A percentile compares a stretch with the other conserved stretches of the same genome.
These are phyloP conservation scores for Semicossyphus pulcher DNA, from an alignment of 2,113 vertebrate species.

Conservation along the genomic window DNA sequence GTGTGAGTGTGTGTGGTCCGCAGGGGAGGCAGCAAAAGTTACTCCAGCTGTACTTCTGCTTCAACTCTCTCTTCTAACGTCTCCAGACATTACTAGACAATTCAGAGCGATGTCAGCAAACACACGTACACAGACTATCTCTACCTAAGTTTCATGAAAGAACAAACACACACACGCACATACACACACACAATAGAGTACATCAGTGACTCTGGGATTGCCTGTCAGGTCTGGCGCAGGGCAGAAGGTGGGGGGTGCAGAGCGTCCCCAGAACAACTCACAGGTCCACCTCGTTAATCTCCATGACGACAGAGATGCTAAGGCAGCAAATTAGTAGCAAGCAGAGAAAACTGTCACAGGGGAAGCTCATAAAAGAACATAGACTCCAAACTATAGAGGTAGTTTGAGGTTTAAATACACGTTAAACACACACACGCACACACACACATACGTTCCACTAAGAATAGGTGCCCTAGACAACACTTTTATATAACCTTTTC, in stretches of 20 bases:
- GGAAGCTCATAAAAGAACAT: slow-evolving; percentile 60
- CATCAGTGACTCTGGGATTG: slow-evolving; percentile 59
- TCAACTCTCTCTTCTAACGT: slow-evolving; percentile 23
- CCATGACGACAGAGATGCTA: slow-evolving; percentile 76
- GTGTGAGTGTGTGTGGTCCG: neutral
- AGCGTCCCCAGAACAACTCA: slow-evolving; percentile 62
- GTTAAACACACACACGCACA: neutral
- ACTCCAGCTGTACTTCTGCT: slow-evolving; percentile 62
- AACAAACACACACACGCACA: slow-evolving; percentile 4
- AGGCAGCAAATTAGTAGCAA: slow-evolving; percentile 74
- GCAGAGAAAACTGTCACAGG: slow-evolving; percentile 49
- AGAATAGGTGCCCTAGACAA: neutral
- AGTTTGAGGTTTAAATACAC: slow-evolving; percentile 41
- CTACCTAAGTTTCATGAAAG: neutral
- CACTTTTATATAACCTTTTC: slow-evolving; percentile 1
- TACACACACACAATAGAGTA: slow-evolving; percentile 35
- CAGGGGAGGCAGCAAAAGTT: slow-evolving; percentile 53
- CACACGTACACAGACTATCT: neutral
- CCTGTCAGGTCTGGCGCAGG: slow-evolving; percentile 64
- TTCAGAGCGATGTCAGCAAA: slow-evolving; percentile 39
- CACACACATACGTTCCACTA: neutral
- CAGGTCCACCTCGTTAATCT: slow-evolving; percentile 80
- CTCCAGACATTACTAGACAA: slow-evolving; percentile 45
- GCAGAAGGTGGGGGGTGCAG: slow-evolving; percentile 26
- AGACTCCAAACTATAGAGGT: slow-evolving; percentile 36